Conservation (phyloP, 2,797 vertebrate genomes). For the Parauchenoglanis ngamensis region DNA sequence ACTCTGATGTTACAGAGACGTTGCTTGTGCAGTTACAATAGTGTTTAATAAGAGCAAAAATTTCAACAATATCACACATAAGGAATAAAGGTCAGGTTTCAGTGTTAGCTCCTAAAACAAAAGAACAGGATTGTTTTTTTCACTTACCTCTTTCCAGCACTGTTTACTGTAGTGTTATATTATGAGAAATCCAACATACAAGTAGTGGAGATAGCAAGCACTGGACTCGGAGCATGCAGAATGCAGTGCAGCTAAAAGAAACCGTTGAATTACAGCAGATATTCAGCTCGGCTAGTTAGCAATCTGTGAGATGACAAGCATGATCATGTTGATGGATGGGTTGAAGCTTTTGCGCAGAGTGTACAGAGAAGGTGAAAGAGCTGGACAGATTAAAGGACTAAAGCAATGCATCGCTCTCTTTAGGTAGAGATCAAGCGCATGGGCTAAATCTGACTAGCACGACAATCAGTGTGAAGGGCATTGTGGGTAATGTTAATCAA, state of each 20-base stretch:
- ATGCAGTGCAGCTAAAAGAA: not conserved
- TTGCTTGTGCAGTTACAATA: not conserved
- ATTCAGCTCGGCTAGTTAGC: not conserved
- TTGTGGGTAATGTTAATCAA: not conserved
- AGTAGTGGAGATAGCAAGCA: not conserved
- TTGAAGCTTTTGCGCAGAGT: not conserved
- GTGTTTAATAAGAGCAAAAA: not conserved
- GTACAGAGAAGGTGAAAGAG: not conserved
- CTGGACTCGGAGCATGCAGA: not conserved
- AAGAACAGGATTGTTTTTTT: not conserved
- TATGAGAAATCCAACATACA: not conserved
- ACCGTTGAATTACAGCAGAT: not conserved
- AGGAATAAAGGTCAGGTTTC: not conserved
- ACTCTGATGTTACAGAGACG: not conserved
- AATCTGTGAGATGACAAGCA: not conserved
- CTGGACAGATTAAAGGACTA: not conserved
- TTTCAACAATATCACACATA: not conserved
- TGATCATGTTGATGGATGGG: not conserved
- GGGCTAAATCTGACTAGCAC: not conserved
- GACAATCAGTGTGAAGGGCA: not conserved
- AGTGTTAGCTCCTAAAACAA: not conserved
- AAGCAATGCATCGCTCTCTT: not conserved
- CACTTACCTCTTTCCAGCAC: not conserved
- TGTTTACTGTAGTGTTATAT: not conserved
- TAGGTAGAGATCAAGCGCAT: not conserved